These are phyloP conservation scores for Arctocebus calabarensis DNA, from an alignment of 2,797 vertebrate species.

Conservation along the genomic window DNA sequence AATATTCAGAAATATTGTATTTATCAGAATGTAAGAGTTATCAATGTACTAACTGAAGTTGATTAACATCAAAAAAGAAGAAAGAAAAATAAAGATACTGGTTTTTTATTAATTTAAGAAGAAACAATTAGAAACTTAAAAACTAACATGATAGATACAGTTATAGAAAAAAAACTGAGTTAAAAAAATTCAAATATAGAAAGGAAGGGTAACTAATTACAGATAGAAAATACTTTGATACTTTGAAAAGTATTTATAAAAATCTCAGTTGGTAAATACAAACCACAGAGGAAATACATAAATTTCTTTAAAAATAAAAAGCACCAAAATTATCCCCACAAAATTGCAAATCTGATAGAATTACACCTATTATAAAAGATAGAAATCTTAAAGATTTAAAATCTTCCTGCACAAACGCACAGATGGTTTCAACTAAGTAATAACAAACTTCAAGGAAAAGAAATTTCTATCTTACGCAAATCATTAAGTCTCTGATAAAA, in stretches of 20 bases:
- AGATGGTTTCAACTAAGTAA: constrained; percentile 28
- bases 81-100: not conserved
- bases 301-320: constrained; percentile 20
- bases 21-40: constrained; percentile 2
- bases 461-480: constrained; percentile 49
- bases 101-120: constrained; percentile 44
- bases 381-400: too few species aligned
- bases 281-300: not conserved
- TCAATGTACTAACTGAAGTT: not conserved
- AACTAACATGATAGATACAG: not conserved
- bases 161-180: not conserved
- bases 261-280: not conserved
- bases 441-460: constrained; percentile 41
- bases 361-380: constrained; percentile 23
- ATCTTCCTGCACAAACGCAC: constrained; percentile 7
- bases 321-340: not conserved
- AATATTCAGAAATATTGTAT: constrained; percentile 41
- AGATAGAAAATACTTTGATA: constrained; percentile 8
- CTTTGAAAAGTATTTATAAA: constrained; percentile 45
- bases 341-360: not conserved
- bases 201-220: not conserved
- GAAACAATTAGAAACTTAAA: not conserved
- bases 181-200: constrained; percentile 10
- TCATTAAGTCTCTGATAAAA: constrained; percentile 17
- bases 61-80: not conserved